Base-by-base conservation (phyloP, 1,140 invertebrate genomes). In the Bombus pascuorum region DNA sequence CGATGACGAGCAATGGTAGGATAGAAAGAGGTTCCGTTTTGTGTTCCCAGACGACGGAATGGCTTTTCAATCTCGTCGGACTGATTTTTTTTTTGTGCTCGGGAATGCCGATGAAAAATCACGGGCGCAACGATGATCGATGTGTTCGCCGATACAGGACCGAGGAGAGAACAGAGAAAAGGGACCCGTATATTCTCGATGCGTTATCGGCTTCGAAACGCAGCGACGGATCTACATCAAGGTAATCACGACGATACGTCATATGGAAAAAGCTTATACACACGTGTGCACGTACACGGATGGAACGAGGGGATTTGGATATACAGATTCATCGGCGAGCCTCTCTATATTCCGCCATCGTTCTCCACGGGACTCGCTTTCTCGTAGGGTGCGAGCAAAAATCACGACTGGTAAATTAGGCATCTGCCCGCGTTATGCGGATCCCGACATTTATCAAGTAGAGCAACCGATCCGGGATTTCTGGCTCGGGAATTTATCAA, bases 391-490 rank as follows among this genome's bases (percentile, higher is more conserved):
- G 85, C 85, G 75, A 81, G 81, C 68, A 81, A 90, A 88, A 92
- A 92, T 92, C 92, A 88, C 84, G 84, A 86, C 87, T 89, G 89
- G 87, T 91, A 92, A 92, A 92, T 92, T 92, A 90, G 92, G 80
- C 87, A 85, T 87, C 87, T 84, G 83, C 73, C 86, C 79, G 73
- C 75, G 85, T 66, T 74, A 72, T 80, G 66, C 81, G 79, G 73
- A 87, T 83, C 85, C 87, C 78, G 73, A 81, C 91, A 92, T 92
- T 92, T 92, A 78, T 92, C 91, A 92, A 88, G 75, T 32, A 5
- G 2, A 73, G 57, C 10, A 88, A 82, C 72, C 65, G 72, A 37
- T 3, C 32, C 25, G 47, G 32, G 34, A 78, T 44, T 8, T 66
- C 10, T 75, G 44, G 0, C 18, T n/a, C 25, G 42, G 32, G 42